Evolutionary conservation across 2,888 invertebrate species (phyloP).

Genomic region (Aphodius sticticus): DNA sequence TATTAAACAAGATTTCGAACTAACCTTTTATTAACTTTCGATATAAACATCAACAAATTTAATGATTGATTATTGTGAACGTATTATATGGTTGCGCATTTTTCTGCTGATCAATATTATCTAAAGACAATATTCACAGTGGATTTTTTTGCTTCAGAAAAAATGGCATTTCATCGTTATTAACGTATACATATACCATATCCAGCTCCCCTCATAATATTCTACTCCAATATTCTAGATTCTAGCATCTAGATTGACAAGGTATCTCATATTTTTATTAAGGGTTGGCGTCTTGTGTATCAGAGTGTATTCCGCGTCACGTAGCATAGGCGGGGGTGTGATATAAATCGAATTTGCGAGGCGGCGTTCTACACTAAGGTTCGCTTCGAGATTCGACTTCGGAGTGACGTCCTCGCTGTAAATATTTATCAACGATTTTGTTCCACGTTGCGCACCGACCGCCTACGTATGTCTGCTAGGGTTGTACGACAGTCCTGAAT

Average conservation of each 20-base stretch:
- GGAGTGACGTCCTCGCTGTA: neutral
- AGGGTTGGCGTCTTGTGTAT: neutral
- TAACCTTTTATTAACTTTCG: no score
- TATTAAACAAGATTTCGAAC: no score
- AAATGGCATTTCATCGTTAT: no score
- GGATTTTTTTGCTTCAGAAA: no score
- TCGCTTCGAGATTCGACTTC: neutral
- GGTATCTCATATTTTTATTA: slow-evolving; percentile 4
- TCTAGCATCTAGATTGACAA: neutral
- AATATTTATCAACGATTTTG: neutral
- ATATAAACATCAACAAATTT: no score
- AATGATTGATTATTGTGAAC: no score
- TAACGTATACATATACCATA: no score
- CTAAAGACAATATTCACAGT: no score
- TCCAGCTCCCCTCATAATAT: no score
- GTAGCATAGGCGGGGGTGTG: neutral
- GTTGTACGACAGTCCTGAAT: neutral
- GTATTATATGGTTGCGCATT: no score
- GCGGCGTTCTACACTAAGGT: neutral
- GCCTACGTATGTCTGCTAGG: neutral
- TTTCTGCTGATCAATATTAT: no score
- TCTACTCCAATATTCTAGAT: no score
- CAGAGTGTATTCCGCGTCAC: neutral
- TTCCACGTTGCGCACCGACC: neutral
- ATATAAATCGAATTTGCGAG: neutral